Conservation (phyloP, 2,113 vertebrate genomes). For the Carettochelys insculpta region DNA sequence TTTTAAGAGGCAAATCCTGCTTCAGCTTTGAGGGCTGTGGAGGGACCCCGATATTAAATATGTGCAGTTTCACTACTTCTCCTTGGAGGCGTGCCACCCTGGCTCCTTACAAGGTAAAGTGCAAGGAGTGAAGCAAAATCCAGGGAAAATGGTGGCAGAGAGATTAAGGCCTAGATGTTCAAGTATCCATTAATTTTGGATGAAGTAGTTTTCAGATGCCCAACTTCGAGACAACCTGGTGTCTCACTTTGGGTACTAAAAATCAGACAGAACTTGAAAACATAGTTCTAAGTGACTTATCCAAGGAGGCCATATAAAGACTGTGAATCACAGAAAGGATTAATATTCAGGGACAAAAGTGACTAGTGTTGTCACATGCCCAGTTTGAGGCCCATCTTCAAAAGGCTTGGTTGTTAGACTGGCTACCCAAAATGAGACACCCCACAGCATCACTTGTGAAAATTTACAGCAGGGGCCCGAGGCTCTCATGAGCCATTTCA, state of each 20-base stretch:
- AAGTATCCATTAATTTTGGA: not conserved
- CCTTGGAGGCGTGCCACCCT: not conserved
- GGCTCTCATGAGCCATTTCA: not conserved
- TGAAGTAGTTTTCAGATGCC: not conserved
- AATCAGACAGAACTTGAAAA: not conserved
- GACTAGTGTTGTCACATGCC: not conserved
- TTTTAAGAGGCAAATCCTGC: not conserved
- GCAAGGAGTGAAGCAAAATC: not conserved
- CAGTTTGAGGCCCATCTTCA: accelerated
- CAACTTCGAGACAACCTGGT: not conserved
- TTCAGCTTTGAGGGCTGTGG: not conserved
- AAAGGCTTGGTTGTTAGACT: not conserved
- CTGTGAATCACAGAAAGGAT: not conserved
- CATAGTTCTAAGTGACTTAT: not conserved
- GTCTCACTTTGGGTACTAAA: not conserved
- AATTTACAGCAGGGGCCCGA: not conserved
- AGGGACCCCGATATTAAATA: not conserved
- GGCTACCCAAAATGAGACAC: accelerated
- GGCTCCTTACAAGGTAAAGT: not conserved
- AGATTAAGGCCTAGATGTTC: not conserved
- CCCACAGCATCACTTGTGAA: not conserved
- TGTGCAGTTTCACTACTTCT: not conserved
- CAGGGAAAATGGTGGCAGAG: not conserved
- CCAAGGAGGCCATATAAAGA: not conserved
- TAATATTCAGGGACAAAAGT: not conserved